Evolutionary conservation across 2,888 invertebrate genomes (phyloP), one percentile per base, ranked within the genome.

Genomic region (Perizoma affinitatum): DNA sequence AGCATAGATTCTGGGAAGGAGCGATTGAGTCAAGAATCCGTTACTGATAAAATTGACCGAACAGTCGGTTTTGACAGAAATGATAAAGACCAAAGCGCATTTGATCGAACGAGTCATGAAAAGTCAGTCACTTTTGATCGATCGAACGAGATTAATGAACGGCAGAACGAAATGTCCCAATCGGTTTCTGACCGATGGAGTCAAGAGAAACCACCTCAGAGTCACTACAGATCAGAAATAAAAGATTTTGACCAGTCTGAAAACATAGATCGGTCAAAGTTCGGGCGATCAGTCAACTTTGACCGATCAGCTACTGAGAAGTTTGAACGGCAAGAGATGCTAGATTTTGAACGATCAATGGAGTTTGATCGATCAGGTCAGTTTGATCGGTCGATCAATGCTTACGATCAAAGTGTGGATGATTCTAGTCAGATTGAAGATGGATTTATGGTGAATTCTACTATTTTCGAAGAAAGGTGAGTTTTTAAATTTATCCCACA

Each of bases 401-500:
- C 54, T 5, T 72, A 65, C 6, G 77, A 79, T 10, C 69, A 72
- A 46, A 71, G 67, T 33, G 57, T 74, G 45, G 87, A 84, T 1
- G 87, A 86, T 41, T 71, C 76, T 42, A 85, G 83, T 54, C 63
- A 80, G 22, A 67, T 82, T 1, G 88, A 88, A 50, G 88, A 88
- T 49, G 83, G 82, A 10, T 82, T 83, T 54, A 81, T 85, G 65
- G 84, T 79, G 63, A 85, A 76, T 44, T 86, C 87, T 4, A 82
- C 83, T 10, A 76, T 84, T 10, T 91, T 80, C 67, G 91, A 91
- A 8, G 91, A 91, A 44, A 88, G 89, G 91, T 91, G 0, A 82
- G 87, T 78, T 52, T 47, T 51, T 42, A 22, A 6, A 8, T 6
- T 36, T 7, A 38, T n/a, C n/a, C n/a, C n/a, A n/a, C n/a, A n/a